Evolutionary conservation across 2,888 invertebrate species (phyloP).

Genomic region (Spisula solida): DNA sequence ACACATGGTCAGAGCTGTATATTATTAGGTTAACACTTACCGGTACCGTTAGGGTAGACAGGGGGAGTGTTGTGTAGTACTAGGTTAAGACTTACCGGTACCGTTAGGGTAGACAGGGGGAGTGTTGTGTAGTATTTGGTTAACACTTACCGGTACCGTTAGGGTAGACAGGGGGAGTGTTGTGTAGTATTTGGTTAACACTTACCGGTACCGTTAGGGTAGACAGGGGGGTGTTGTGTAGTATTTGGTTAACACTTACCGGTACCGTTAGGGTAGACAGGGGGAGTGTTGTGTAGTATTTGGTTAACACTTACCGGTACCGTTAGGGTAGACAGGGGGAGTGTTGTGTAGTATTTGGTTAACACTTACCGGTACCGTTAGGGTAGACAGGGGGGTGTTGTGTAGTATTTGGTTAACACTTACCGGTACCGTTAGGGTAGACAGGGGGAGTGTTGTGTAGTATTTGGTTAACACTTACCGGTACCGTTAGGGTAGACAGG

Average conservation of each 20-base stretch:
- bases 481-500: conserved; percentile 16
- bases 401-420: not conserved
- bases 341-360: not conserved
- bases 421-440: not conserved
- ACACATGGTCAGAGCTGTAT: not conserved
- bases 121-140: not conserved
- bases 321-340: not conserved
- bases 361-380: not conserved
- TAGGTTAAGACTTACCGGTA: too few relatives aligned
- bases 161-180: not conserved
- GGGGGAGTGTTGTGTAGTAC: conserved; percentile 46
- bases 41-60: conserved; percentile 27
- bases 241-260: not conserved
- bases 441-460: not conserved
- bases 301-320: not conserved
- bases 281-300: not conserved
- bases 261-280: not conserved
- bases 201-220: not conserved
- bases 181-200: not conserved
- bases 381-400: not conserved
- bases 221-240: not conserved
- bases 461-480: not conserved
- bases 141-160: not conserved
- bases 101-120: not conserved
- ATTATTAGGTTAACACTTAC: not conserved